These are phyloP conservation scores for Pedicia rivosa DNA, from an alignment of 2,888 invertebrate species.

Conservation along the genomic window DNA sequence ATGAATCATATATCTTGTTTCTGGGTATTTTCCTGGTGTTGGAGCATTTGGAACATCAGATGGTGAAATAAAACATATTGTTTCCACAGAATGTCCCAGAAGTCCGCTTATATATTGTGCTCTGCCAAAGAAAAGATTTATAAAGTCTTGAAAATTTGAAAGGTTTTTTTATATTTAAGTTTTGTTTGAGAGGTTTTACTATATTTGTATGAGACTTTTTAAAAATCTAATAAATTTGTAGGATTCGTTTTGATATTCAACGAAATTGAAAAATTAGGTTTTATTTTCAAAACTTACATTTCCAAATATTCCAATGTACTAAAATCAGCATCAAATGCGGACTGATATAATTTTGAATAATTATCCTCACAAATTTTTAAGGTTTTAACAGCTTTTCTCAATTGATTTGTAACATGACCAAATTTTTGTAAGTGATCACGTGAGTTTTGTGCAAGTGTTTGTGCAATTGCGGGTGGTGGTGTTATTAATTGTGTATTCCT, in stretches of 20 bases:
- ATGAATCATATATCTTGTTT: conserved; percentile 22
- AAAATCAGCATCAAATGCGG: conserved; percentile 74
- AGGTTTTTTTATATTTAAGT: too few relatives aligned
- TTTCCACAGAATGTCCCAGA: conserved; percentile 27
- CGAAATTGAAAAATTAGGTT: too few relatives aligned
- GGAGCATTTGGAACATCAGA: conserved; percentile 26
- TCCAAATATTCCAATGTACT: conserved; percentile 57
- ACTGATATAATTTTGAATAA: conserved; percentile 62
- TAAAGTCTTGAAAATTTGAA: too few relatives aligned
- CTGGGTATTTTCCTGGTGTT: conserved; percentile 26
- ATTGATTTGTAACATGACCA: conserved; percentile 63
- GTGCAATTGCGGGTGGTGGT: conserved; percentile 85
- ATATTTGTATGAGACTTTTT: too few relatives aligned
- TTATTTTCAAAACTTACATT: conserved; percentile 30
- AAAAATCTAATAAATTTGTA: conserved; percentile 1
- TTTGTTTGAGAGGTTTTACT: too few relatives aligned
- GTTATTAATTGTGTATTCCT: conserved; percentile 52
- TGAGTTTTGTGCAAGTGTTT: conserved; percentile 59
- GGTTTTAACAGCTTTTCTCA: conserved; percentile 57
- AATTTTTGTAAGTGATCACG: conserved; percentile 63
- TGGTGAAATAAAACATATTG: conserved; percentile 27
- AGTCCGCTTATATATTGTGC: conserved; percentile 27
- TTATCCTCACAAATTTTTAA: conserved; percentile 54
- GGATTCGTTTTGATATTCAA: too few relatives aligned
- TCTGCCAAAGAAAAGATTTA: conserved; percentile 9